phyloP scores from a whole-genome alignment of 2,113 vertebrate genomes.

The Edolisoma coerulescens region DNA sequence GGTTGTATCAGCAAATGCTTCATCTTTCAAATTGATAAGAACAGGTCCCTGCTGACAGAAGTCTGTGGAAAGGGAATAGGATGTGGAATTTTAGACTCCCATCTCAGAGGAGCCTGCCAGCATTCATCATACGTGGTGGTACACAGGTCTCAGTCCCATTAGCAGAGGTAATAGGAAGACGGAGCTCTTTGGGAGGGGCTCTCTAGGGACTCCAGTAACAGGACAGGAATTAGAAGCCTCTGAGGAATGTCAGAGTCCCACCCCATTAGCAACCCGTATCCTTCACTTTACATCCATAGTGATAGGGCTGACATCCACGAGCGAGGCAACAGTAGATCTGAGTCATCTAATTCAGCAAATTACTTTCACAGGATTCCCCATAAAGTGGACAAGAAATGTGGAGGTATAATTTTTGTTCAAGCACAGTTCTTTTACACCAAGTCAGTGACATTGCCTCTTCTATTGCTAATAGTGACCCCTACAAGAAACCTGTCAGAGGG shows the following conservation, averaged over 20 bases:
- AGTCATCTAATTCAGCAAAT: background rate
- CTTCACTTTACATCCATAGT: background rate
- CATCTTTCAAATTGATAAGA: background rate
- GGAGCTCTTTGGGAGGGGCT: background rate
- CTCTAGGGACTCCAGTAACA: background rate
- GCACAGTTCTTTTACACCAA: background rate
- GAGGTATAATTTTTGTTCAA: background rate
- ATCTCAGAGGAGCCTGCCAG: background rate
- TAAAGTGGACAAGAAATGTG: background rate
- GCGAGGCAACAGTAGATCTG: background rate
- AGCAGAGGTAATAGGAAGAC: background rate
- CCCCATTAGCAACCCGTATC: background rate
- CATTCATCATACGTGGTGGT: background rate
- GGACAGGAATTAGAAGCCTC: background rate
- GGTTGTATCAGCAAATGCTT: background rate
- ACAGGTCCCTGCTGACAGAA: background rate
- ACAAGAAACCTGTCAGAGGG: background rate
- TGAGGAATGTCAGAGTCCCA: background rate
- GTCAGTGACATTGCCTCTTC: background rate
- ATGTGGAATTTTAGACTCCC: background rate
- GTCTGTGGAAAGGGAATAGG: background rate
- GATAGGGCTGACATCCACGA: background rate
- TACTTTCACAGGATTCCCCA: background rate
- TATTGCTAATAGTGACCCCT: background rate
- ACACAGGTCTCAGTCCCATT: background rate